phyloP scores from a whole-genome alignment of 2,888 invertebrate genomes.

The Branchellion lobata region DNA sequence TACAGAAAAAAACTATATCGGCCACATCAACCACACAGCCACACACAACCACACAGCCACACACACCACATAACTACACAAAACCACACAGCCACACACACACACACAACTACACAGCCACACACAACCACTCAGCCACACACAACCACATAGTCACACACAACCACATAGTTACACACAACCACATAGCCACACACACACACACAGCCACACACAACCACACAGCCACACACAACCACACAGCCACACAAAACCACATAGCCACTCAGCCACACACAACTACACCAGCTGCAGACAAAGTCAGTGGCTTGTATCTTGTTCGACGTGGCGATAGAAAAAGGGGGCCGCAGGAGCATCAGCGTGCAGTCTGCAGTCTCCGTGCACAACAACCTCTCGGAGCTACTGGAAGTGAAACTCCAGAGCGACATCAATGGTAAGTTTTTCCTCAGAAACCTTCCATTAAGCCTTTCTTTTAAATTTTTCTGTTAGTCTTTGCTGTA shows the following conservation, averaged over 20 bases:
- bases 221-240: neutral
- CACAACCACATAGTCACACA: neutral
- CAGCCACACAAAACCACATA: neutral
- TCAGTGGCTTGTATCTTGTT: conserved; percentile 80
- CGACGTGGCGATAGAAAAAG: conserved; percentile 85
- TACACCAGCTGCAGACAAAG: conserved; percentile 54
- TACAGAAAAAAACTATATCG: too few species aligned
- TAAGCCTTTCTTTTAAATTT: too few species aligned
- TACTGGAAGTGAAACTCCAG: conserved; percentile 71
- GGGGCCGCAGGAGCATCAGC: conserved; percentile 87
- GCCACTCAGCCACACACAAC: too few species aligned
- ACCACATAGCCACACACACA: too few species aligned
- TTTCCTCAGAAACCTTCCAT: neutral
- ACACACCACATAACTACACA: too few species aligned
- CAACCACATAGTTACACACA: neutral
- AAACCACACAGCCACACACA: too few species aligned
- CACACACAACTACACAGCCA: too few species aligned
- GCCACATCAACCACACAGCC: neutral
- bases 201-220: neutral
- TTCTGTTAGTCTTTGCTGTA: too few species aligned
- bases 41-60: neutral
- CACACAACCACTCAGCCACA: neutral
- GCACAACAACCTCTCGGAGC: conserved; percentile 67
- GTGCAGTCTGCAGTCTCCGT: conserved; percentile 85
- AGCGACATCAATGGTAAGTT: conserved; percentile 25